A percentile compares a stretch with the other conserved stretches of the same genome.
Conservation (phyloP, 2,113 vertebrate genomes). For the Ranitomeya variabilis region DNA sequence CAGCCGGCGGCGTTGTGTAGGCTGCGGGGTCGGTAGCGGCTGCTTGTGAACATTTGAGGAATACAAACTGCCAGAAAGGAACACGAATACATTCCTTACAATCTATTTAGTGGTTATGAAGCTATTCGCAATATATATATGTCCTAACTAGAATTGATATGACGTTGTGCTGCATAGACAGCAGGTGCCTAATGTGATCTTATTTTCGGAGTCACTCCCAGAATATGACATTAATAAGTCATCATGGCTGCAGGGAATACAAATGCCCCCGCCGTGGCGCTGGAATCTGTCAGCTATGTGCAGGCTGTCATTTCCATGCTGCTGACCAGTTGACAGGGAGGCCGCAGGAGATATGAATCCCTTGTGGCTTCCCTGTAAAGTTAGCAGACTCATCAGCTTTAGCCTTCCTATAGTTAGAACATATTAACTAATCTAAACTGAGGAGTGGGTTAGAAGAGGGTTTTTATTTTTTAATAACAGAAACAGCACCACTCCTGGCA, state of each 20-base stretch:
- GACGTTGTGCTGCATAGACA: not conserved
- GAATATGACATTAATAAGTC: not conserved
- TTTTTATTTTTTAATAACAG: no score
- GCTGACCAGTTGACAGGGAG: slow-evolving; percentile 7
- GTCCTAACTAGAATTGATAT: not conserved
- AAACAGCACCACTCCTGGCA: no score
- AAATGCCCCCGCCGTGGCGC: not conserved
- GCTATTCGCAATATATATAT: not conserved
- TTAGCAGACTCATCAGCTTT: not conserved
- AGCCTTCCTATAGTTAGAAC: not conserved
- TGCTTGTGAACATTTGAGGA: not conserved
- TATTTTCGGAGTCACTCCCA: not conserved
- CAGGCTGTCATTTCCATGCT: not conserved
- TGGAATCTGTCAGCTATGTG: not conserved
- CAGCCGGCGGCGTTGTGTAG: slow-evolving; percentile 15
- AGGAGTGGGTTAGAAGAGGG: not conserved
- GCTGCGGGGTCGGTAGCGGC: slow-evolving; percentile 25
- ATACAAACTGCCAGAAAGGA: not conserved
- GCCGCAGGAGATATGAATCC: not conserved
- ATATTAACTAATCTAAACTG: not conserved
- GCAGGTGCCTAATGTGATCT: slow-evolving; percentile 1
- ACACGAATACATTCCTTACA: not conserved
- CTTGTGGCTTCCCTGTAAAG: not conserved
- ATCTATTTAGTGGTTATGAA: not conserved
- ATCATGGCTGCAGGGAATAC: slow-evolving; percentile 5